Conservation (phyloP, 2,888 invertebrate species). For the Drosophila rubida region DNA sequence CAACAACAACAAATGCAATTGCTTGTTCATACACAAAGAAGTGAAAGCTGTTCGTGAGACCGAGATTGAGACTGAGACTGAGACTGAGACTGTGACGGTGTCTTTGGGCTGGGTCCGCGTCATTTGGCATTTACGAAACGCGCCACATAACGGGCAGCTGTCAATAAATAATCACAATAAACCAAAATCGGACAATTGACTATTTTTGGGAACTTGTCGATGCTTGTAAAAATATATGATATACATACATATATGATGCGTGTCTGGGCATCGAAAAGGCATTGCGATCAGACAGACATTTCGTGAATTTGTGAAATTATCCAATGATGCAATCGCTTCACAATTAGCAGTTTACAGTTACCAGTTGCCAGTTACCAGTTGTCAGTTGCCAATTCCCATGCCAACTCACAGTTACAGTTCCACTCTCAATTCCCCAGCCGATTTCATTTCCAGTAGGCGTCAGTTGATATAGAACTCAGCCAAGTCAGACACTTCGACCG, state of each 20-base stretch:
- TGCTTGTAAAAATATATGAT: conserved; percentile 63
- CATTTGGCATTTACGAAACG: conserved; percentile 70
- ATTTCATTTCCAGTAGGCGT: conserved; percentile 28
- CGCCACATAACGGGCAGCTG: conserved; percentile 74
- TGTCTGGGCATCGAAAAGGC: conserved; percentile 1
- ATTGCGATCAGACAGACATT: conserved; percentile 45
- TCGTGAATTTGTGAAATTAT: conserved; percentile 75
- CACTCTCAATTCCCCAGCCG: conserved; percentile 9
- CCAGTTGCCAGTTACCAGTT: neutral
- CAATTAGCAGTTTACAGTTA: conserved; percentile 13
- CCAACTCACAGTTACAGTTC: conserved; percentile 11
- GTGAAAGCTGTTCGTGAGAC: conserved; percentile 23
- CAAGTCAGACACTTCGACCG: neutral
- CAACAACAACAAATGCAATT: conserved; percentile 49
- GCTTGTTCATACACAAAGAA: conserved; percentile 21
- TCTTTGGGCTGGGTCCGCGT: conserved; percentile 28
- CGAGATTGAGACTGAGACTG: conserved; percentile 19
- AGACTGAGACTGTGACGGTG: conserved; percentile 26
- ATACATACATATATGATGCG: conserved; percentile 23
- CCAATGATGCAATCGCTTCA: conserved; percentile 63
- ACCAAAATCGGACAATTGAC: conserved; percentile 68
- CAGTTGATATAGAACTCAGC: conserved; percentile 11
- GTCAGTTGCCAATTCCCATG: no score
- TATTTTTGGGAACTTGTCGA: conserved; percentile 71
- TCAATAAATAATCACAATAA: conserved; percentile 79